Evolutionary conservation across 2,888 invertebrate genomes (phyloP).

Genomic region (Acronicta leporina): DNA sequence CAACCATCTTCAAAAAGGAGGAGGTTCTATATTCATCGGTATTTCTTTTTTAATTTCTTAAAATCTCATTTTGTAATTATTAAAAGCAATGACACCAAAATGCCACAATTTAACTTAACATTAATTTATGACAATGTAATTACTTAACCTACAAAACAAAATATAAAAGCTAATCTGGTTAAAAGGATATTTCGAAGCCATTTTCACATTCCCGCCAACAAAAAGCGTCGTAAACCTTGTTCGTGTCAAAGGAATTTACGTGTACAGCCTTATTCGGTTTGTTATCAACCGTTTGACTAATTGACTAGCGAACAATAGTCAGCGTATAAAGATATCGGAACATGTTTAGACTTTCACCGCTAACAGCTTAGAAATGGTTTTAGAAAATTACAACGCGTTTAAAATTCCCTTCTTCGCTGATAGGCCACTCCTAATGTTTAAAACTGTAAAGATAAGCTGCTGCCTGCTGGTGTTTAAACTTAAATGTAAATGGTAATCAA

Average conservation of each 20-base stretch:
- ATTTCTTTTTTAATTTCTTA: too few relatives aligned
- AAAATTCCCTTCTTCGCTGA: constrained; percentile 15
- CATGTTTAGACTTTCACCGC: constrained; percentile 51
- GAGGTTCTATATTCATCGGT: too few relatives aligned
- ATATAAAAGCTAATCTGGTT: constrained; percentile 18
- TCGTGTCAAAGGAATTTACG: constrained; percentile 63
- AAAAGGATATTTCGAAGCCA: constrained; percentile 47
- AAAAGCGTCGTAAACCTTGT: constrained; percentile 60
- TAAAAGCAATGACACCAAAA: not conserved
- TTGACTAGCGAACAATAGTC: constrained; percentile 56
- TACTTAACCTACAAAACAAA: not conserved
- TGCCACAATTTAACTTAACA: not conserved
- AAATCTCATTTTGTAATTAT: too few relatives aligned
- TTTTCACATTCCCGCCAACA: constrained; percentile 53
- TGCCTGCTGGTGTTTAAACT: constrained; percentile 13
- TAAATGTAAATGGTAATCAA: not conserved
- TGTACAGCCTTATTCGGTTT: constrained; percentile 52
- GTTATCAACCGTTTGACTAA: constrained; percentile 59
- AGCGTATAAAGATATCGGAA: constrained; percentile 39
- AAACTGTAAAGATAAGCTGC: constrained; percentile 16
- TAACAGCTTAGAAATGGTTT: constrained; percentile 32
- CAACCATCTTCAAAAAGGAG: too few relatives aligned
- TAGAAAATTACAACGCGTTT: constrained; percentile 39
- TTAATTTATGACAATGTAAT: not conserved
- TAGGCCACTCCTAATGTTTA: constrained; percentile 16